A percentile compares a stretch with the other conserved stretches of the same genome.
These are phyloP conservation scores for Drosophila trichaetosa DNA, from an alignment of 2,888 invertebrate genomes.

Conservation along the genomic window DNA sequence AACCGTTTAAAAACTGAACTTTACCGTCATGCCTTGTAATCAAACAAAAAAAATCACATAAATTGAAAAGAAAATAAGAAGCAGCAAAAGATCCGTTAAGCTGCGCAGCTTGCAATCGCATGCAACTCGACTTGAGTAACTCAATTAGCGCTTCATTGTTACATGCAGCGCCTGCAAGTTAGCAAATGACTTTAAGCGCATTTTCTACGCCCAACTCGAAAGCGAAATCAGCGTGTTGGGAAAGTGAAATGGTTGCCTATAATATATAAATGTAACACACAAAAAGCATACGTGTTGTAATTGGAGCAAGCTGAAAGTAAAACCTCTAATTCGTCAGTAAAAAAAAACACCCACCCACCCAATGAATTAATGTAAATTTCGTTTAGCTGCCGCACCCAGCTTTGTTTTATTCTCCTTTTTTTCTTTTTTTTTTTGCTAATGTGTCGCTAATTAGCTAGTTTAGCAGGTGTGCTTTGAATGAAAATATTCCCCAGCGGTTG, in stretches of 20 bases:
- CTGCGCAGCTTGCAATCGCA: slow-evolving; percentile 41
- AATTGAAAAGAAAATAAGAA: slow-evolving; percentile 23
- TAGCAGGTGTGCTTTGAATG: slow-evolving; percentile 28
- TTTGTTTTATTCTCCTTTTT: slow-evolving; percentile 3
- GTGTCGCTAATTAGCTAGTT: slow-evolving; percentile 62
- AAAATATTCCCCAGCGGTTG: slow-evolving; percentile 16
- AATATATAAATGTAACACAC: not conserved
- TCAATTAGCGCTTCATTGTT: slow-evolving; percentile 66
- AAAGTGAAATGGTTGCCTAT: slow-evolving; percentile 57
- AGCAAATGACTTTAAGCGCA: slow-evolving; percentile 52
- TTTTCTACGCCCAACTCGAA: slow-evolving; percentile 70
- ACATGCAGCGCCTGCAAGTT: slow-evolving; percentile 21
- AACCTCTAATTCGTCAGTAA: slow-evolving; percentile 36
- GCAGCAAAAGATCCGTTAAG: slow-evolving; percentile 34
- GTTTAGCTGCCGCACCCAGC: slow-evolving; percentile 60
- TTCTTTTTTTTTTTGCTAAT: slow-evolving; percentile 53
- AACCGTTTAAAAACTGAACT: slow-evolving; percentile 35
- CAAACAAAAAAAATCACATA: slow-evolving; percentile 20
- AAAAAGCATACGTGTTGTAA: slow-evolving; percentile 25
- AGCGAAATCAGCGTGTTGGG: slow-evolving; percentile 53
- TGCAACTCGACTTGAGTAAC: slow-evolving; percentile 61
- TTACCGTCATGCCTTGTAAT: slow-evolving; percentile 20
- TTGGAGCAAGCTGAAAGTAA: slow-evolving; percentile 57
- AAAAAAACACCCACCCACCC: slow-evolving; percentile 7
- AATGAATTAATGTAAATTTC: slow-evolving; percentile 47